phyloP scores from a whole-genome alignment of 1,140 invertebrate genomes.

The Euura saliciscinereae region DNA sequence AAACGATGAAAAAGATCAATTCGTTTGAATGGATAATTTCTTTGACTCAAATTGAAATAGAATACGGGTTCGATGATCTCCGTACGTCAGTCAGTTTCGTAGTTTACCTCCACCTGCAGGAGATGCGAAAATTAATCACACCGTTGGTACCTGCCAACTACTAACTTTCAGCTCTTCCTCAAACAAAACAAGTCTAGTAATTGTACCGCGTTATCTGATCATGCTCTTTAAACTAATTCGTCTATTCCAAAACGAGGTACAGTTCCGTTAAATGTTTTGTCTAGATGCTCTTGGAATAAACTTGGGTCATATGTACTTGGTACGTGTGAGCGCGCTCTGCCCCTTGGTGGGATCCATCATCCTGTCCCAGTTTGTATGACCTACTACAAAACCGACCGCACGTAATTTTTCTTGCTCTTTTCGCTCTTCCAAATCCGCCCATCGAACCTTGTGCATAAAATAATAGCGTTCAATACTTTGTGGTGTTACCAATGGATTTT shows the following conservation, averaged over 20 bases:
- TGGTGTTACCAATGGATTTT: neutral
- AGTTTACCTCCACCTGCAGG: too few relatives aligned
- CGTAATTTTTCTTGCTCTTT: constrained; percentile 88
- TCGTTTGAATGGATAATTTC: too few relatives aligned
- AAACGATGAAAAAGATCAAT: too few relatives aligned
- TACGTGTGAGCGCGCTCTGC: constrained; percentile 86
- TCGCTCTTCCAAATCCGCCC: constrained; percentile 96
- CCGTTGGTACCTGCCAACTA: neutral
- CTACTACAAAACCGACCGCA: constrained; percentile 93
- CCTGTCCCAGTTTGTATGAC: constrained; percentile 91
- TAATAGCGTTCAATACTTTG: neutral
- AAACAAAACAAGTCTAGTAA: neutral
- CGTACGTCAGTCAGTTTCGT: too few relatives aligned
- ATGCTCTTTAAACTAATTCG: neutral
- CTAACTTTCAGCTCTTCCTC: neutral
- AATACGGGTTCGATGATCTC: too few relatives aligned
- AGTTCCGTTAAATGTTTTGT: neutral
- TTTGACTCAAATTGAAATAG: too few relatives aligned
- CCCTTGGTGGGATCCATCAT: constrained; percentile 94
- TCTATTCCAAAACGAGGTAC: neutral
- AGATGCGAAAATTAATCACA: neutral
- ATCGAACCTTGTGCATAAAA: constrained; percentile 75
- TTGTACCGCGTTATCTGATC: neutral
- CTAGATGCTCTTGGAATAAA: constrained; percentile 19
- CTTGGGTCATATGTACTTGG: constrained; percentile 81